Evolutionary conservation across 2,888 invertebrate species (phyloP).

Genomic region (Phortica magna): DNA sequence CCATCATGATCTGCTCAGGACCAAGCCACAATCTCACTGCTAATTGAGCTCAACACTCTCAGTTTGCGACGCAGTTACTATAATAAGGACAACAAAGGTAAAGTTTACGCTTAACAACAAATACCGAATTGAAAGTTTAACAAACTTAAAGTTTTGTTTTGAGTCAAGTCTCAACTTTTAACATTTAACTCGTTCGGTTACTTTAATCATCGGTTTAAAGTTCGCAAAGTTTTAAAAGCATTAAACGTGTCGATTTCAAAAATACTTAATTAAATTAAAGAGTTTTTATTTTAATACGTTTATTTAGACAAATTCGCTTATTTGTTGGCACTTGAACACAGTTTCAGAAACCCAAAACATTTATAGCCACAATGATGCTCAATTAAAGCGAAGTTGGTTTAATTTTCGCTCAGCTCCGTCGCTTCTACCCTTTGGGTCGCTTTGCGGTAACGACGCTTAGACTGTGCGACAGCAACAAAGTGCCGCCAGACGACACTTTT

Average conservation of each 20-base stretch:
- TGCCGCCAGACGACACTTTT: constrained; percentile 69
- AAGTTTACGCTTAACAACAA: no score
- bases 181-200: background rate
- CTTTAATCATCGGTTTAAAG: background rate
- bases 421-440: constrained; percentile 4
- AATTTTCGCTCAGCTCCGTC: constrained; percentile 2
- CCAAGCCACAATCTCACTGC: no score
- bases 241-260: background rate
- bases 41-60: no score
- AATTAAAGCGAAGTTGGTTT: constrained; percentile 26
- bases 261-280: background rate
- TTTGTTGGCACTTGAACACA: background rate
- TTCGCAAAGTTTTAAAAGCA: background rate
- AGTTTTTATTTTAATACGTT: background rate
- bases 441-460: constrained; percentile 24
- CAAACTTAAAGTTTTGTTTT: no score
- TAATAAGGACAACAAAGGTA: no score
- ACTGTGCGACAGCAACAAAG: constrained; percentile 61
- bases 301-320: background rate
- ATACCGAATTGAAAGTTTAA: no score
- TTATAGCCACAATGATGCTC: constrained; percentile 27
- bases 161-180: no score
- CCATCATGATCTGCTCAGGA: no score
- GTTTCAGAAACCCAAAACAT: constrained; percentile 7
- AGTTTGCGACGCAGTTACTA: no score